Evolutionary conservation across 2,113 vertebrate genomes (phyloP).

Genomic region (Tamias sibiricus): DNA sequence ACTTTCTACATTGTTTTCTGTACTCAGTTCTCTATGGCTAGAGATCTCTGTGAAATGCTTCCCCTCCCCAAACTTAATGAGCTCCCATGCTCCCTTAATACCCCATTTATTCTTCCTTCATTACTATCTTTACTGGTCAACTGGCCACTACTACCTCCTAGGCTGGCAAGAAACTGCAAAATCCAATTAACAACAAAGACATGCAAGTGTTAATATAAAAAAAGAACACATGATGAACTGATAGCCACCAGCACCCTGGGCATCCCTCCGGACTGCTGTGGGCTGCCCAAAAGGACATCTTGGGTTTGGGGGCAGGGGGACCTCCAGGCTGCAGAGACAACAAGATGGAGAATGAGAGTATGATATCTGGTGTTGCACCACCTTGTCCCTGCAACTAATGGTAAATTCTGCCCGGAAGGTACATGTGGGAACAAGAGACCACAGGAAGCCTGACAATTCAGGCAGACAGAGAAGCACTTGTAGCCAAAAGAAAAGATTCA

Average conservation of each 20-base stretch:
- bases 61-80: not conserved
- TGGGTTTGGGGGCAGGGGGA: not conserved
- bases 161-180: not conserved
- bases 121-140: not conserved
- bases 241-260: not conserved
- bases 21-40: not conserved
- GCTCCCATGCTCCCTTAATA: not conserved
- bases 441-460: not conserved
- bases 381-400: not conserved
- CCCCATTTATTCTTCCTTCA: not conserved
- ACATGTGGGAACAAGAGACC: not conserved
- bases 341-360: not conserved
- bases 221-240: not conserved
- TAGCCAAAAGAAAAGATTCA: conserved; percentile 3
- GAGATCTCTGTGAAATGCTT: not conserved
- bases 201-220: not conserved
- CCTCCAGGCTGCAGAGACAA: not conserved
- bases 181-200: not conserved
- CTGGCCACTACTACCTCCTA: not conserved
- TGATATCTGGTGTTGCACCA: not conserved
- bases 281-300: not conserved
- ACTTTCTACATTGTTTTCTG: not conserved
- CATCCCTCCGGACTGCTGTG: not conserved
- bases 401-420: not conserved
- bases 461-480: not conserved